Conservation (phyloP, 2,888 invertebrate genomes). For the Himalopsyche kuldschensis region DNA sequence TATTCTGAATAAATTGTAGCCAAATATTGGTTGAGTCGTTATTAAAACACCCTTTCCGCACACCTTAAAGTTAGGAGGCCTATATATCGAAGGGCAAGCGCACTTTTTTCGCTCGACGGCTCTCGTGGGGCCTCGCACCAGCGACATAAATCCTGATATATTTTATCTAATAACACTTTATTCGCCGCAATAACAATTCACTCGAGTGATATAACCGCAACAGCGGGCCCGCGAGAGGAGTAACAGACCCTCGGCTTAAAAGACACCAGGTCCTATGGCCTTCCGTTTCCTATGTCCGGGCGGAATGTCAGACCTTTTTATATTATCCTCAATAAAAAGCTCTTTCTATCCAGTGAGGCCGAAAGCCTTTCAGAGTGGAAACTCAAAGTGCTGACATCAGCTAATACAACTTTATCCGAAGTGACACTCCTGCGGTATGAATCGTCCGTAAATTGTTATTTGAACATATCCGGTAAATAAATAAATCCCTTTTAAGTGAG, state of each 20-base stretch:
- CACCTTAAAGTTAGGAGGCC: not conserved
- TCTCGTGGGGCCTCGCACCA: not conserved
- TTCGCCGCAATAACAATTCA: constrained; percentile 3
- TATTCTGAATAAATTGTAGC: not conserved
- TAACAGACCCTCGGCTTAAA: not conserved
- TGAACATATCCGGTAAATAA: constrained; percentile 14
- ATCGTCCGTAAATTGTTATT: not conserved
- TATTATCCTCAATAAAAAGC: constrained; percentile 20
- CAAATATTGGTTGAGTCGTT: not conserved
- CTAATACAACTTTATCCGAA: constrained; percentile 24
- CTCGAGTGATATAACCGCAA: not conserved
- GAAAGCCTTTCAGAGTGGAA: constrained; percentile 9
- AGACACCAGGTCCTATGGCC: not conserved
- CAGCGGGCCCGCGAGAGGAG: not conserved
- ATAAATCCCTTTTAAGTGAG: not conserved
- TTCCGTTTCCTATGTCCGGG: not conserved
- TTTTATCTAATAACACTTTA: constrained; percentile 14
- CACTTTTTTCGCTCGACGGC: not conserved
- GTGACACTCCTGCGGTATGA: not conserved
- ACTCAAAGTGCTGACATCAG: constrained; percentile 20
- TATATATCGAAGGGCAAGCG: not conserved
- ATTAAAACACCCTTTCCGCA: not conserved
- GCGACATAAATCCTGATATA: constrained; percentile 11
- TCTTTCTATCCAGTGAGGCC: constrained; percentile 5
- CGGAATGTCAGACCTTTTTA: constrained; percentile 21